Percentiles rank a stretch among this genome's conserved stretches.
Evolutionary conservation across 1,140 invertebrate genomes (phyloP).

Genomic region (Sitodiplosis mosellana): DNA sequence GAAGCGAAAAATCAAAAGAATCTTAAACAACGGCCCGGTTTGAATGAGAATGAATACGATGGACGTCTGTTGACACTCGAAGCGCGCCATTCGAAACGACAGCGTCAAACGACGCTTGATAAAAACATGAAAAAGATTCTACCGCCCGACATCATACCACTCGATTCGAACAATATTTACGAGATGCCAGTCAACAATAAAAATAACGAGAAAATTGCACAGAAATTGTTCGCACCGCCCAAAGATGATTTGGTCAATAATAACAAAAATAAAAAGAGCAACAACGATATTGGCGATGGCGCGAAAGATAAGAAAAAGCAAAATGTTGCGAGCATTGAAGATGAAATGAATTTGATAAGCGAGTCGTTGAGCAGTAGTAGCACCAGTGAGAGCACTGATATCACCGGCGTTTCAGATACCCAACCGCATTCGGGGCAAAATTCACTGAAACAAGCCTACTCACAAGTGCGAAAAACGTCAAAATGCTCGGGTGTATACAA

Average conservation of each 20-base stretch:
- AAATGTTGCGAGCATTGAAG: conserved; percentile 9
- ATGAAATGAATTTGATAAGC: background rate
- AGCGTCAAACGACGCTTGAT: conserved; percentile 31
- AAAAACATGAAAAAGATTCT: conserved; percentile 26
- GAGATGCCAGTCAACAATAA: background rate
- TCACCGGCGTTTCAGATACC: conserved; percentile 17
- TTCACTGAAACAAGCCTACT: background rate
- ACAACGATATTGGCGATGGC: background rate
- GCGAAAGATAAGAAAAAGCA: background rate
- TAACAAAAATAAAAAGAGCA: conserved; percentile 4
- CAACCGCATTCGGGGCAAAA: conserved; percentile 10
- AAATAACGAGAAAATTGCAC: too few species aligned
- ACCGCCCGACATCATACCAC: conserved; percentile 44
- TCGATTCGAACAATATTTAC: conserved; percentile 2
- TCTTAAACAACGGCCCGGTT: conserved; percentile 5
- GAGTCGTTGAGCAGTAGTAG: conserved; percentile 15
- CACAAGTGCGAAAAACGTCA: too few species aligned
- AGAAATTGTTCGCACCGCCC: too few species aligned
- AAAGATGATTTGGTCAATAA: conserved; percentile 7
- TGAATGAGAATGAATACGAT: conserved; percentile 10
- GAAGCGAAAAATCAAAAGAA: conserved; percentile 32
- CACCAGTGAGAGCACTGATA: conserved; percentile 21
- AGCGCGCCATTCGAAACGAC: conserved; percentile 44
- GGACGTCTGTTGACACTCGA: conserved; percentile 39
- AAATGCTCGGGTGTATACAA: too few species aligned